Conservation (phyloP, 2,113 vertebrate genomes). For the Zonotrichia leucophrys region DNA sequence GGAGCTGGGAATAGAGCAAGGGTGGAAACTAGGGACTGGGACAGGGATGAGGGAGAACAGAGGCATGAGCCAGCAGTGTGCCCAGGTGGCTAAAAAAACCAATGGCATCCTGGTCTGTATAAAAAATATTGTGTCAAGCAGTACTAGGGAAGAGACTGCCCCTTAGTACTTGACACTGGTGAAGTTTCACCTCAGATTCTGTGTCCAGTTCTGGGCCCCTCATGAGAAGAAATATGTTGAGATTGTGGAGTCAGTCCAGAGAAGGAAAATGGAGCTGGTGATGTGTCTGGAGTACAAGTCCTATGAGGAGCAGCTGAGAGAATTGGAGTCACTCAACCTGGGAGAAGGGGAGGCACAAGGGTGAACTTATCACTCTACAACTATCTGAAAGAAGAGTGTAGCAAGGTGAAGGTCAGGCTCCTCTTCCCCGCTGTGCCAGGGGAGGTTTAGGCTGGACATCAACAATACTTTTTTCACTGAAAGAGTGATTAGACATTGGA, state of each 20-base stretch:
- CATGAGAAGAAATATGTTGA: not conserved
- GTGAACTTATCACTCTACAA: too few relatives aligned
- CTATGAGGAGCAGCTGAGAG: fast-evolving
- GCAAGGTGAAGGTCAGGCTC: not conserved
- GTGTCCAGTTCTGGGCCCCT: not conserved
- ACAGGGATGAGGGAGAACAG: not conserved
- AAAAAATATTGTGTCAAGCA: not conserved
- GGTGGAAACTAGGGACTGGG: not conserved
- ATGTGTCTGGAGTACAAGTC: not conserved
- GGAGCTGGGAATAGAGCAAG: constrained; percentile 38
- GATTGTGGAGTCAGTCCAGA: not conserved
- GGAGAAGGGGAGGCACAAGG: not conserved
- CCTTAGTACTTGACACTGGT: not conserved
- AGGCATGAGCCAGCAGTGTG: not conserved
- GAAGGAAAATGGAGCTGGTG: not conserved
- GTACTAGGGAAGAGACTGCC: not conserved
- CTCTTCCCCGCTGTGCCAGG: not conserved
- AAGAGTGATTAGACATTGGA: not conserved
- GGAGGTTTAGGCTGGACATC: not conserved
- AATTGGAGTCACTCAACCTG: not conserved
- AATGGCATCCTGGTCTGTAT: not conserved
- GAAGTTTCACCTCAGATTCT: not conserved
- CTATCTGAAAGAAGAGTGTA: not conserved
- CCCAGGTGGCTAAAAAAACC: not conserved
- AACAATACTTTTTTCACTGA: not conserved